These are phyloP conservation scores for Xanthorhoe designata DNA, from an alignment of 2,888 invertebrate species.

Conservation along the genomic window DNA sequence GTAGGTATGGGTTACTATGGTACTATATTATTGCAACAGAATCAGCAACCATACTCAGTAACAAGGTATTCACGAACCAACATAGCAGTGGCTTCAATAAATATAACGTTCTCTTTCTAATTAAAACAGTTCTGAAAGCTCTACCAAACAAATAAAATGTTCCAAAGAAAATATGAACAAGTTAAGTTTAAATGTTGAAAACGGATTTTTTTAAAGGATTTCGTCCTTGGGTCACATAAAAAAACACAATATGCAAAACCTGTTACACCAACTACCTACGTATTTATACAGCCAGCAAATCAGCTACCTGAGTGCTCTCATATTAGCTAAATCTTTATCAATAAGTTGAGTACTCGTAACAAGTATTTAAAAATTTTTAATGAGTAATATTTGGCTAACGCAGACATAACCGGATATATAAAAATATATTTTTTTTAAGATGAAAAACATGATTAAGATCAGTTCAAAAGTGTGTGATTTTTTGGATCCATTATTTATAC, in stretches of 20 bases:
- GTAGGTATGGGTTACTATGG: constrained; percentile 3
- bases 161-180: no score
- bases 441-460: neutral
- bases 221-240: constrained; percentile 10
- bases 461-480: neutral
- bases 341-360: neutral
- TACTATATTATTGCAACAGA: constrained; percentile 12
- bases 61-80: neutral
- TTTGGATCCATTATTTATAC: no score
- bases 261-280: neutral
- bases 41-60: neutral
- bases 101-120: neutral
- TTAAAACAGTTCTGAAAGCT: neutral
- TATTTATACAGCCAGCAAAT: neutral
- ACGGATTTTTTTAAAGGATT: neutral
- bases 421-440: neutral
- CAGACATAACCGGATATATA: neutral
- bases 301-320: constrained; percentile 14
- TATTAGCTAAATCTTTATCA: constrained; percentile 1
- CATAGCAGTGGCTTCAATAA: neutral
- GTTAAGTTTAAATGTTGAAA: neutral
- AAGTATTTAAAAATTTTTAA: neutral
- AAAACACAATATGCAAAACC: constrained; percentile 3
- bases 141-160: neutral
- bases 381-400: neutral